Base-by-base conservation (phyloP, 2,888 invertebrate genomes). In the Cataglyphis livida region DNA sequence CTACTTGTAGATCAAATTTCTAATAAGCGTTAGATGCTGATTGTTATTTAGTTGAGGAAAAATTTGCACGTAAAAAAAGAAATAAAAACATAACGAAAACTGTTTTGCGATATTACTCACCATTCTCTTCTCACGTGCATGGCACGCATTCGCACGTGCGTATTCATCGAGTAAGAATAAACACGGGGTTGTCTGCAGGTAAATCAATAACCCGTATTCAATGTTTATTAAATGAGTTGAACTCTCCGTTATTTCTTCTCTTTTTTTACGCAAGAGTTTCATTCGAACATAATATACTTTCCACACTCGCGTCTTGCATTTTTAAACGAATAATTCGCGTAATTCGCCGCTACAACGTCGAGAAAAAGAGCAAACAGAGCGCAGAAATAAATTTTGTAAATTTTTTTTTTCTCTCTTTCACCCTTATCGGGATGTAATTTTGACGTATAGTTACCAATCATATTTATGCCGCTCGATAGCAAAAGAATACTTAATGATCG, bases 191-290 rank as follows among this genome's bases (percentile, higher is more conserved):
- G 7, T n/a, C 28, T 15, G 5, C 1, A 3, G 3, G 28, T 48
- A 66, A 28, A 76, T 76, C 54, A 28, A 76, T 76, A 54, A 54
- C 18, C 28, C n/a, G n/a, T 65, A 38, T 54, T 25, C n/a, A 54
- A 54, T 66, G 41, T 76, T 76, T 66, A 41, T 76, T 54, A 65
- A 66, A 66, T 76, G 15, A 76, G 10, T 28, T 15, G 21, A 28
- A 57, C 54, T 54, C 7, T 7, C 0, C 28, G 51, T 15, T 3
- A n/a, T 66, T 41, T 66, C 41, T 51, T 18, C 25, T 38, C 38
- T 76, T 76, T 21, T 21, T 65, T 66, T 7, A 18, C 12, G 6
- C 12, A 4, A 10, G 0, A 28, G n/a, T 54, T 66, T 15, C 9
- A n/a, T 25, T 25, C 12, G 35, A 41, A 64, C 18, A 75, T 75